Conservation (phyloP, 2,888 invertebrate species). For the Heteromyza rotundicornis region DNA sequence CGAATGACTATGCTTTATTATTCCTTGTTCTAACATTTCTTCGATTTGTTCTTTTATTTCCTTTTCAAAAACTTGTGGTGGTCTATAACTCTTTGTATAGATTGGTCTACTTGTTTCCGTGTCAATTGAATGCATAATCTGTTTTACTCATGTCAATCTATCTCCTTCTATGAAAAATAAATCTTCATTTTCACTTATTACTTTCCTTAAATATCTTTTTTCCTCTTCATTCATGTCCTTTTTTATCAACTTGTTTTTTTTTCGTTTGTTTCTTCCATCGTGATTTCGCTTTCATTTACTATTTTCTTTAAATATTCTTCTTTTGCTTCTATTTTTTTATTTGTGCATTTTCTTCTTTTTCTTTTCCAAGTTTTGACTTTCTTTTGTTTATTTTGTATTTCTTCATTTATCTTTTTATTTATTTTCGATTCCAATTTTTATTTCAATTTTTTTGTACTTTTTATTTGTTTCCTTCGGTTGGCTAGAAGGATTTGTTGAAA, state of each 20-base stretch:
- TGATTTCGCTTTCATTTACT: not conserved
- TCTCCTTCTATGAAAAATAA: not conserved
- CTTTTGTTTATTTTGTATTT: no score
- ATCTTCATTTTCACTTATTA: not conserved
- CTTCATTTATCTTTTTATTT: no score
- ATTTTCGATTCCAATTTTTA: no score
- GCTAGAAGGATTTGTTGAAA: no score
- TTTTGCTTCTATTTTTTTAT: not conserved
- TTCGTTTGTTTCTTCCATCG: no score
- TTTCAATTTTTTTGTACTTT: no score
- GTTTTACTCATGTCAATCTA: not conserved
- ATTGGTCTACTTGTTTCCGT: not conserved
- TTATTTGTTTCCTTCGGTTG: no score
- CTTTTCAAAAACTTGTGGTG: constrained; percentile 18
- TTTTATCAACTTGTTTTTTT: not conserved
- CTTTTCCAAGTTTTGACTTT: no score
- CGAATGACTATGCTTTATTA: constrained; percentile 39
- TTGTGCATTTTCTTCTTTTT: no score
- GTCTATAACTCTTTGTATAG: not conserved
- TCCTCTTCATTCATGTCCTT: not conserved
- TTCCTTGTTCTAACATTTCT: constrained; percentile 31
- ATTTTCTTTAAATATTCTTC: not conserved
- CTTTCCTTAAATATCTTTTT: not conserved
- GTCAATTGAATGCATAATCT: not conserved
- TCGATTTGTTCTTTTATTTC: constrained; percentile 25